Evolutionary conservation across 2,888 invertebrate species (phyloP).

Genomic region (Phragmatobia fuliginosa): DNA sequence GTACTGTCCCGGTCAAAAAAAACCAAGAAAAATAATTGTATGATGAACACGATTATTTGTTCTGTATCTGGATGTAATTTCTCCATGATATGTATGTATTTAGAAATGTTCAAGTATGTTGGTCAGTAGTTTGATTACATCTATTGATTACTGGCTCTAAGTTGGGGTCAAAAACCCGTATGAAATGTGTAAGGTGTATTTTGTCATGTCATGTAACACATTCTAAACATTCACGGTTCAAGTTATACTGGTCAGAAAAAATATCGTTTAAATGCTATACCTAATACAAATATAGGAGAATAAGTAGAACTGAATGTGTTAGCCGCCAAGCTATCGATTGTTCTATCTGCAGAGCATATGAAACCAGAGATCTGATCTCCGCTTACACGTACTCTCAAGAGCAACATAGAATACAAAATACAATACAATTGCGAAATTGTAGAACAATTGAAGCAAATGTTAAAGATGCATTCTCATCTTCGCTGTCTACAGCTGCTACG

Average conservation of each 20-base stretch:
- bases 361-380: neutral
- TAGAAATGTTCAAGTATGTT: too few relatives aligned
- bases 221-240: too few relatives aligned
- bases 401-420: constrained; percentile 19
- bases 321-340: neutral
- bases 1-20: too few relatives aligned
- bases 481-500: constrained; percentile 32
- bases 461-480: constrained; percentile 40
- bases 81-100: too few relatives aligned
- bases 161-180: too few relatives aligned
- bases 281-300: neutral
- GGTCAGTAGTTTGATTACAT: too few relatives aligned
- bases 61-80: too few relatives aligned
- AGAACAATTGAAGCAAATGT: constrained; percentile 51
- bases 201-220: too few relatives aligned
- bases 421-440: constrained; percentile 43
- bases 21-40: too few relatives aligned
- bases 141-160: too few relatives aligned
- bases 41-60: too few relatives aligned
- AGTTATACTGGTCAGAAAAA: neutral
- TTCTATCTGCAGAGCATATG: neutral
- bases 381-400: constrained; percentile 6
- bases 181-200: too few relatives aligned
- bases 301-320: neutral
- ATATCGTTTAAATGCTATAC: neutral